Evolutionary conservation across 2,797 vertebrate species (phyloP), one percentile per base, ranked within the genome.

Genomic region (Heterohyrax brucei): DNA sequence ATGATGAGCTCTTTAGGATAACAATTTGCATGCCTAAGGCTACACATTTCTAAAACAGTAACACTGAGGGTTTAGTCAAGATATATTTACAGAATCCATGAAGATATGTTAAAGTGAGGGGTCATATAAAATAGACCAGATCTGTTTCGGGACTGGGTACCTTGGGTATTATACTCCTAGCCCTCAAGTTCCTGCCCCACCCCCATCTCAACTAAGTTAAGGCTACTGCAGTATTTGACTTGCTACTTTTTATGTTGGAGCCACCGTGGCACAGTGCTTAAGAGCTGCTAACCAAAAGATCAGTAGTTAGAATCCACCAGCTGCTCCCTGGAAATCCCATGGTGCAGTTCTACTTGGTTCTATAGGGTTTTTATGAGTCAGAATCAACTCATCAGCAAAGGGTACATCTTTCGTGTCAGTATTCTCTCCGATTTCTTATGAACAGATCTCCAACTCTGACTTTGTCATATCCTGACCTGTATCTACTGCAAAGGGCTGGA

Each of bases 21-120:
- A 85, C 24, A 93, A 80, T 86, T 85, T 87, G 1, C 84, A 92
- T 18, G 33, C 14, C 76, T 33, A 53, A 79, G 56, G 89, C 89
- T 76, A 87, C 12, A 3, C 61, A 89, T 87, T 59, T 88, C 48
- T 33, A 95, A 94, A 87, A 75, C 24, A 68, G 64, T 83, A 96
- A 87, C 1, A 87, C 77, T 64, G 78, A 19, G 78, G 68, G 80
- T 80, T 89, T 87, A 77, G 19, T 66, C 56, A 94, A 95, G 28
- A 89, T 79, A 24, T 62, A 84, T 46, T 87, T 93, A 89, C 19
- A 90, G 62, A 64, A 81, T 48, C 56, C 46, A 66, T 53, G 79
- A 86, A 76, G 18, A 89, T 83, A 28, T 48, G 83, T 64, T 39
- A 93, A 80, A n/a, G 44, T 28, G 48, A 6, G 53, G 53, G 53